Evolutionary conservation across 1,140 invertebrate species (phyloP), one percentile per base, ranked within the genome.

Genomic region (Pseudomyrmex gracilis): DNA sequence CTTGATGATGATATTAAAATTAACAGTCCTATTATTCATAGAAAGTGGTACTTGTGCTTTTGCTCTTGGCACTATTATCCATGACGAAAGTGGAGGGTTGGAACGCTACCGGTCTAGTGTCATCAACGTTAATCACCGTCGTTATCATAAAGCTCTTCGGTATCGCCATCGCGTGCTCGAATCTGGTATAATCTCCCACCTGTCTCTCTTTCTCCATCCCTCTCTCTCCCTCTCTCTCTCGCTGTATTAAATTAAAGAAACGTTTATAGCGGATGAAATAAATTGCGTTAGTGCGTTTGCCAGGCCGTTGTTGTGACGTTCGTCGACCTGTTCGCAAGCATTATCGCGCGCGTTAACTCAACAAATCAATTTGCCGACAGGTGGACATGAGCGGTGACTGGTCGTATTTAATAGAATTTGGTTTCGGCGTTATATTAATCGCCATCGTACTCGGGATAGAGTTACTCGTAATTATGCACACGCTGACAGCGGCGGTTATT

Each of bases 331-430:
- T 70, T 78, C 53, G 15, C 51, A 13, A 47, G 34, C 64, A 78
- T 78, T 70, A 78, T 78, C 64, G 67, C 20, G 43, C 15, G 43
- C 20, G 64, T 78, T 70, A 68, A 12, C 49, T 24, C 43, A 66
- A 70, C 76, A 70, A 78, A 78, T 78, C 76, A 70, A 78, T 78
- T 78, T 51, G 76, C 53, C 55, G 76, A 66, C 66, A 85, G 83
- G 78, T 85, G 80, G 83, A 85, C 51, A 85, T 83, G 83, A 83
- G 47, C 67, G 68, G 77, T 49, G 78, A 85, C 83, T 85, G 83
- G 83, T 60, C 74, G 53, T 83, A 83, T 78, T 83, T 85, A 60
- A 71, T 85, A 55, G 83, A 85, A 83, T 84, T 85, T 63, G 68
- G 53, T 73, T 83, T 85, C 43, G 83, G 83, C 55, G 15, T 73